phyloP scores from a whole-genome alignment of 2,888 invertebrate genomes.

The Polydrusus pterygomalis region DNA sequence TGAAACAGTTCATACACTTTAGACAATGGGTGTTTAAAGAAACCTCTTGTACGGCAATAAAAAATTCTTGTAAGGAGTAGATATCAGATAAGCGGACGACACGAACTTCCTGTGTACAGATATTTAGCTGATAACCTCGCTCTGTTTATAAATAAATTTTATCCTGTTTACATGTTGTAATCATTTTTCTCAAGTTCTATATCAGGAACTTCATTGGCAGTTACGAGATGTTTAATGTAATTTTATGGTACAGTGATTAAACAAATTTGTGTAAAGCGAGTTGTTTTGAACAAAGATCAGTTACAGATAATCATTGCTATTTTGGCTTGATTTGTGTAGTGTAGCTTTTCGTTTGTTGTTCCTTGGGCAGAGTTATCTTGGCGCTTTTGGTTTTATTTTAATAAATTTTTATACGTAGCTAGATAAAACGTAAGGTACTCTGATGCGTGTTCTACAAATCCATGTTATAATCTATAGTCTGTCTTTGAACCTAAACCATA shows the following conservation, averaged over 20 bases:
- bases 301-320: too few relatives aligned
- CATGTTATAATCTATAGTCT: too few relatives aligned
- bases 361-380: too few relatives aligned
- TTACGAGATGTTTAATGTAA: background rate
- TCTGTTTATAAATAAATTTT: slow-evolving; percentile 18
- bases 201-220: background rate
- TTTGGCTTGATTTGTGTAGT: too few relatives aligned
- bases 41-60: slow-evolving; percentile 16
- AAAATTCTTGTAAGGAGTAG: slow-evolving; percentile 13
- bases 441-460: too few relatives aligned
- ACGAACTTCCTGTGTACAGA: slow-evolving; percentile 23
- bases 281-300: background rate
- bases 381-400: too few relatives aligned
- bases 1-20: slow-evolving; percentile 1
- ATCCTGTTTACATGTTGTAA: slow-evolving; percentile 17
- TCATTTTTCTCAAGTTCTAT: background rate
- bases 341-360: too few relatives aligned
- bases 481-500: too few relatives aligned
- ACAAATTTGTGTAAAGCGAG: background rate
- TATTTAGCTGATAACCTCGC: slow-evolving; percentile 3
- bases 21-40: slow-evolving; percentile 21
- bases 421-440: too few relatives aligned
- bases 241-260: slow-evolving; percentile 9
- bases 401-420: too few relatives aligned
- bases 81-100: slow-evolving; percentile 22